Conservation (phyloP, 2,113 vertebrate species). For the Rhinichthys klamathensis region DNA sequence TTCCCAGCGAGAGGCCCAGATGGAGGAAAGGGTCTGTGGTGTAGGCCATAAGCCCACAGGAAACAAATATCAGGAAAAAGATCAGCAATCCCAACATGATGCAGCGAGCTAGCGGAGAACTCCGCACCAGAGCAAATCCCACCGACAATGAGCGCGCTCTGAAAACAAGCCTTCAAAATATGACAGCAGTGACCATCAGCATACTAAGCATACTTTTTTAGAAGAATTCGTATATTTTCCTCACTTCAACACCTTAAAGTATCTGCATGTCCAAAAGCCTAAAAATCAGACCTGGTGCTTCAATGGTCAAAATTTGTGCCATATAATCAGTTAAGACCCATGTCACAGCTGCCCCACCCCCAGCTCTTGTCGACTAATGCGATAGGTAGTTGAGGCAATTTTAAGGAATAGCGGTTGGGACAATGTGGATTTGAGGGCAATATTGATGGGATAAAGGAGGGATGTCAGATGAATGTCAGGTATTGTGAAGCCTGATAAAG, state of each 20-base stretch:
- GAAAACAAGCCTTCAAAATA: constrained; percentile 43
- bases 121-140: constrained; percentile 48
- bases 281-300: constrained; percentile 4
- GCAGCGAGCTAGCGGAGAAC: constrained; percentile 24
- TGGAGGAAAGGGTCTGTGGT: constrained; percentile 42
- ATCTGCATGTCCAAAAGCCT: background rate
- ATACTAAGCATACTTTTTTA: background rate
- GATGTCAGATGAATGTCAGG: constrained; percentile 64
- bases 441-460: constrained; percentile 59
- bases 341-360: constrained; percentile 26
- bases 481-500: constrained; percentile 59
- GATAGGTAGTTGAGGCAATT: constrained; percentile 51
- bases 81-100: constrained; percentile 58
- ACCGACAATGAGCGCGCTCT: constrained; percentile 26
- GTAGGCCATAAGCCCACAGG: constrained; percentile 59
- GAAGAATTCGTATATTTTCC: background rate
- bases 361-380: constrained; percentile 43
- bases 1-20: constrained; percentile 29
- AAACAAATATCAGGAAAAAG: constrained; percentile 50
- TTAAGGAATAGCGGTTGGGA: constrained; percentile 47
- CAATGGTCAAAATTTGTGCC: constrained; percentile 28
- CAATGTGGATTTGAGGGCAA: constrained; percentile 47
- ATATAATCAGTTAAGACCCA: constrained; percentile 43
- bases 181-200: constrained; percentile 15
- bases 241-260: background rate